Evolutionary conservation across 2,888 invertebrate species (phyloP).

Genomic region (Teleogryllus oceanicus): DNA sequence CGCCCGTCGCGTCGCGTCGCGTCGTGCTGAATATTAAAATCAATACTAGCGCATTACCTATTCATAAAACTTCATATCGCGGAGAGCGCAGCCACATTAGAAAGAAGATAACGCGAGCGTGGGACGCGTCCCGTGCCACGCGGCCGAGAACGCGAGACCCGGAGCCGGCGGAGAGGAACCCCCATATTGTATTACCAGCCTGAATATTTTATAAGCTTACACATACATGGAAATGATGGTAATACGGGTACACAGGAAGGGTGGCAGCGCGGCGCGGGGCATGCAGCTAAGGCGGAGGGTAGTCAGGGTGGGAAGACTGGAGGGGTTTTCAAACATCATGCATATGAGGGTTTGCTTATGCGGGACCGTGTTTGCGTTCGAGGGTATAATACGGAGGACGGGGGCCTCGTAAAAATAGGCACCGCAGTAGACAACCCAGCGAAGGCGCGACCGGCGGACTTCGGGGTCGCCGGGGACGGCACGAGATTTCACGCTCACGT

Average conservation of each 20-base stretch:
- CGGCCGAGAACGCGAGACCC: background rate
- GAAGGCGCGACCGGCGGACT: background rate
- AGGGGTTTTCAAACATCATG: conserved; percentile 32
- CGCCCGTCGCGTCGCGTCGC: background rate
- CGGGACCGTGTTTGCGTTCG: conserved; percentile 25
- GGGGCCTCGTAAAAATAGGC: background rate
- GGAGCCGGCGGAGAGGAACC: conserved; percentile 40
- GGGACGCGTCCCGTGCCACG: too few relatives aligned
- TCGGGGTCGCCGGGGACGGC: background rate
- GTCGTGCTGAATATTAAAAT: conserved; percentile 38
- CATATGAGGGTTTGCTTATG: conserved; percentile 29
- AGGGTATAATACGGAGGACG: background rate
- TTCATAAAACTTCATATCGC: conserved; percentile 39
- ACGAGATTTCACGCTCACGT: too few relatives aligned
- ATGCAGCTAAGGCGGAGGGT: background rate
- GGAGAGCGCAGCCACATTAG: conserved; percentile 32
- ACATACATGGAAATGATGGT: conserved; percentile 33
- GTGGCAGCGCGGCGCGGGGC: background rate
- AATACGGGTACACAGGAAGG: conserved; percentile 20
- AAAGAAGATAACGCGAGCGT: conserved; percentile 29
- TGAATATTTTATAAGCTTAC: conserved; percentile 52
- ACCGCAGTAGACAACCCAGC: background rate
- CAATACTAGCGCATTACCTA: conserved; percentile 39
- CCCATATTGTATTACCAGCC: conserved; percentile 52
- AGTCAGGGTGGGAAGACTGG: conserved; percentile 20